Conservation (phyloP, 2,888 invertebrate genomes). For the Tipula vernalis region DNA sequence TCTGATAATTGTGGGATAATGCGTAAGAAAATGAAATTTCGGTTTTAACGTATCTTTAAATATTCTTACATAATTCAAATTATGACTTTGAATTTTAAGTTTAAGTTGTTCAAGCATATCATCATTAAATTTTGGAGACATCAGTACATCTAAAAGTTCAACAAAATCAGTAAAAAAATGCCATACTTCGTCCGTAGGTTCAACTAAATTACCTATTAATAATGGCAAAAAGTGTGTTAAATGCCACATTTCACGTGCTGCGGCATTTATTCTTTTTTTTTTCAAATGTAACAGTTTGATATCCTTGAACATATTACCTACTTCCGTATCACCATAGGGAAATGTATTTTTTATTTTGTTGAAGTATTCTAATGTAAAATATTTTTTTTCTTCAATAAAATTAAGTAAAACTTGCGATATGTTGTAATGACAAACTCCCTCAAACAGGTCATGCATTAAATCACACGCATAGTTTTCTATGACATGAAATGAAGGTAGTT, state of each 20-base stretch:
- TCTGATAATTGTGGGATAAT: neutral
- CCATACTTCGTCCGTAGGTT: neutral
- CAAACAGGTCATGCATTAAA: neutral
- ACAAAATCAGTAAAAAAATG: neutral
- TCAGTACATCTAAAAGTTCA: neutral
- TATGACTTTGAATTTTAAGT: neutral
- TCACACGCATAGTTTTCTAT: neutral
- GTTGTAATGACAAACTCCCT: neutral
- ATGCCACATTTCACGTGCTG: neutral
- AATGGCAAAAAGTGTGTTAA: neutral
- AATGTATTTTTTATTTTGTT: neutral
- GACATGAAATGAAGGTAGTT: neutral
- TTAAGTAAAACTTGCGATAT: neutral
- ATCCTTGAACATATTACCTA: neutral
- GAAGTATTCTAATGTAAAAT: conserved; percentile 14
- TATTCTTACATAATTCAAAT: conserved; percentile 11
- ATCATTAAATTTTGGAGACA: neutral
- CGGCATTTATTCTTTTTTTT: neutral
- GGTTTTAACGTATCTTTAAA: conserved; percentile 13
- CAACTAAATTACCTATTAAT: neutral
- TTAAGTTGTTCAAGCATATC: neutral
- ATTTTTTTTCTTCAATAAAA: neutral
- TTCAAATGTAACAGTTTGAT: neutral
- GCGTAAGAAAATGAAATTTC: neutral
- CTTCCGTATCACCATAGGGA: neutral